A percentile compares a stretch with the other conserved stretches of the same genome.
phyloP scores from a whole-genome alignment of 1,140 invertebrate genomes.

The Zelostemma sp. region DNA sequence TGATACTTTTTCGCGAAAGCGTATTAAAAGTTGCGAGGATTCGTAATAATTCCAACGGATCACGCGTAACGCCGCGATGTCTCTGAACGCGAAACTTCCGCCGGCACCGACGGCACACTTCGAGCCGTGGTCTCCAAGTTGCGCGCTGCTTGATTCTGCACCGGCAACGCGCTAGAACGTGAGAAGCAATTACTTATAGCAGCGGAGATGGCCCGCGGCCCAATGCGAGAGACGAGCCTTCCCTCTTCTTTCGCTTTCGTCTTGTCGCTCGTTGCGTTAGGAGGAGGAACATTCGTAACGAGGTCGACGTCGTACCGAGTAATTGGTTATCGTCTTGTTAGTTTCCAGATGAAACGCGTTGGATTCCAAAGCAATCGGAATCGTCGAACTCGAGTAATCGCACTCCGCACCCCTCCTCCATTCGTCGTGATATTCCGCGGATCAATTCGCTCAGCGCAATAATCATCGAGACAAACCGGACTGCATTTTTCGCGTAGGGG shows the following conservation, averaged over 20 bases:
- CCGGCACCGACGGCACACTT: slow-evolving; percentile 31
- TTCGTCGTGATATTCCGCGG: too few relatives aligned
- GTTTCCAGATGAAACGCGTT: slow-evolving; percentile 17
- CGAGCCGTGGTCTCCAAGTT: slow-evolving; percentile 34
- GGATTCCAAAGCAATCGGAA: slow-evolving; percentile 11
- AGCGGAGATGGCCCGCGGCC: slow-evolving; percentile 27
- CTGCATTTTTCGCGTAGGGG: too few relatives aligned
- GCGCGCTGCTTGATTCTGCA: slow-evolving; percentile 36
- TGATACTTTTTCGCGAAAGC: background rate
- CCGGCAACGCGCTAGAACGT: slow-evolving; percentile 41
- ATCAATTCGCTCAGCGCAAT: slow-evolving; percentile 23
- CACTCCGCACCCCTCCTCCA: background rate
- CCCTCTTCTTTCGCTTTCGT: slow-evolving; percentile 12
- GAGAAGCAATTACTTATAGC: slow-evolving; percentile 39
- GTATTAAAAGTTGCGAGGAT: too few relatives aligned
- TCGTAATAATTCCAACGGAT: too few relatives aligned
- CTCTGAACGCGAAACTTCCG: slow-evolving; percentile 4
- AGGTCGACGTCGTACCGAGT: slow-evolving; percentile 20
- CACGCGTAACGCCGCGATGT: background rate
- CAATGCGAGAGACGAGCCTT: slow-evolving; percentile 17
- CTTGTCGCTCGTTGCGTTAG: slow-evolving; percentile 35
- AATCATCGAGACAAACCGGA: too few relatives aligned
- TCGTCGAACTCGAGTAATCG: slow-evolving; percentile 2
- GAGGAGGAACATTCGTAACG: slow-evolving; percentile 27
- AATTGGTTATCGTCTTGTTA: slow-evolving; percentile 40